These are phyloP conservation scores for Pandemis heparana DNA, from an alignment of 2,888 invertebrate species.

Conservation along the genomic window DNA sequence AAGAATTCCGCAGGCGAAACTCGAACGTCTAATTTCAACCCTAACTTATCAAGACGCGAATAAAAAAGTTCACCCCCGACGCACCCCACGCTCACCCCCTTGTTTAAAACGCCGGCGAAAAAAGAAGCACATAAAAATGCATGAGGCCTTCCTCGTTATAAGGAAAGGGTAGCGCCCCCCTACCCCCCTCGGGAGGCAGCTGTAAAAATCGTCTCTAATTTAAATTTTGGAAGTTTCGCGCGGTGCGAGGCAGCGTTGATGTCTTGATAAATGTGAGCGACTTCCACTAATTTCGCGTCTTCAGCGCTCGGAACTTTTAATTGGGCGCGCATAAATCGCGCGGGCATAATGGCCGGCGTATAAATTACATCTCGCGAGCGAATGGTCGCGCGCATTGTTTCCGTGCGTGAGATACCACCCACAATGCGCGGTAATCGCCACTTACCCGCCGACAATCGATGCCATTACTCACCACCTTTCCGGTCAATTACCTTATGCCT, in stretches of 20 bases:
- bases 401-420: slow-evolving; percentile 57
- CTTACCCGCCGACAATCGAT: slow-evolving; percentile 14
- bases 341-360: slow-evolving; percentile 74
- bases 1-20: slow-evolving; percentile 86
- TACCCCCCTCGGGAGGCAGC: slow-evolving; percentile 79
- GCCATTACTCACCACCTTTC: slow-evolving; percentile 6
- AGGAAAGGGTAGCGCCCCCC: slow-evolving; percentile 85
- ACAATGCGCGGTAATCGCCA: slow-evolving; percentile 44
- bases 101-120: slow-evolving; percentile 86
- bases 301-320: slow-evolving; percentile 82
- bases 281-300: slow-evolving; percentile 84
- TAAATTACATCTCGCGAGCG: slow-evolving; percentile 80
- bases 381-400: slow-evolving; percentile 67
- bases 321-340: slow-evolving; percentile 82
- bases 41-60: slow-evolving; percentile 87
- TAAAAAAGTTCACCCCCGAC: slow-evolving; percentile 84
- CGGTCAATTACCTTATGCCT: slow-evolving; percentile 10
- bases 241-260: slow-evolving; percentile 81
- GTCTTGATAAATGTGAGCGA: slow-evolving; percentile 84
- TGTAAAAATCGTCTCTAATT: slow-evolving; percentile 86
- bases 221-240: slow-evolving; percentile 86
- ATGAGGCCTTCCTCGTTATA: slow-evolving; percentile 87
- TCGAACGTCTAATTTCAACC: slow-evolving; percentile 86
- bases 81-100: slow-evolving; percentile 84
- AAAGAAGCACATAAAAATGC: slow-evolving; percentile 87